A percentile compares a stretch with the other conserved stretches of the same genome.
These are phyloP conservation scores for Standfussiana lucernea DNA, from an alignment of 2,888 invertebrate species.

Conservation along the genomic window DNA sequence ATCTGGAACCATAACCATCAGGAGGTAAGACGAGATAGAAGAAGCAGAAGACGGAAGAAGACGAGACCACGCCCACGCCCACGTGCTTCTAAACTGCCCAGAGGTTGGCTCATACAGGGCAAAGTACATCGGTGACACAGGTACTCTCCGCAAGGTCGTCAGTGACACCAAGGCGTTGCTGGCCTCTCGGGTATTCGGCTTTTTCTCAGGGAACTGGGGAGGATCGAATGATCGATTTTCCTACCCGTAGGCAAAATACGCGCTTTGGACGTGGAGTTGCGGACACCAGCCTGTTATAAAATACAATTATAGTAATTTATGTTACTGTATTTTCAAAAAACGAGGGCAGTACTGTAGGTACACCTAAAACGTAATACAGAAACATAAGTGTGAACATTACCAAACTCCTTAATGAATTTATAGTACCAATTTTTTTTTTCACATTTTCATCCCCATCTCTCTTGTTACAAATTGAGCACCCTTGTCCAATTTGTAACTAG, in stretches of 20 bases:
- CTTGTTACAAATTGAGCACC: constrained; percentile 35
- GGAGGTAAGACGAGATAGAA: no score
- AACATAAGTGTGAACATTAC: not conserved
- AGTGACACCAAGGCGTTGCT: not conserved
- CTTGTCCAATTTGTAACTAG: constrained; percentile 48
- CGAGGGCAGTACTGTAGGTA: no score
- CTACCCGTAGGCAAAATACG: no score
- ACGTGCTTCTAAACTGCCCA: no score
- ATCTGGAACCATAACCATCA: no score
- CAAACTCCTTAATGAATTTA: constrained; percentile 18
- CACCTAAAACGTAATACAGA: not conserved
- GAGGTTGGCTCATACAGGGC: no score
- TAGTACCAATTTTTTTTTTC: constrained; percentile 32
- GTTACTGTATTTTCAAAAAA: not conserved
- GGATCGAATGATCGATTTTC: not conserved
- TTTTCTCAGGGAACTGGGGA: not conserved
- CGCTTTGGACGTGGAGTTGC: not conserved
- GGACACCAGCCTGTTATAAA: not conserved
- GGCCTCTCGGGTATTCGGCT: no score
- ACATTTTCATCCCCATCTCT: constrained; percentile 14
- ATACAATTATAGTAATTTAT: not conserved
- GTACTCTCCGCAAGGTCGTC: not conserved
- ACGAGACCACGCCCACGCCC: no score
- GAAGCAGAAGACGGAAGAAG: no score
- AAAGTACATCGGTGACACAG: no score